These are phyloP conservation scores for Neogale vison DNA, from an alignment of 2,113 vertebrate genomes.

Conservation along the genomic window DNA sequence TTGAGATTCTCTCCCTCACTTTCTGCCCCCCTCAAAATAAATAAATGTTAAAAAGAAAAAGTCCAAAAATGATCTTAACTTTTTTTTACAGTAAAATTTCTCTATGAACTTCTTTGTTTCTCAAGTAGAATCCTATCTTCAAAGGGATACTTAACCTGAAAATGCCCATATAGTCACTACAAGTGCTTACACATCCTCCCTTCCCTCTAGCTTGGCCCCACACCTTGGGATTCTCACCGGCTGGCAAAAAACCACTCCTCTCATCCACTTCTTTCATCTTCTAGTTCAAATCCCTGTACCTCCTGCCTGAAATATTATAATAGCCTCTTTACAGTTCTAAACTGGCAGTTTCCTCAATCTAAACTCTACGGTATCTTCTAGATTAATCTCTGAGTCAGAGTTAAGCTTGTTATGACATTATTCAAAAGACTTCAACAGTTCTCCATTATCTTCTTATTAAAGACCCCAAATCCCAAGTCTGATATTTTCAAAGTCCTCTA, in stretches of 20 bases:
- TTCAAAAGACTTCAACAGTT: constrained; percentile 32
- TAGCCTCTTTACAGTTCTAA: constrained; percentile 36
- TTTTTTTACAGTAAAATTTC: background rate
- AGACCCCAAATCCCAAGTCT: constrained; percentile 12
- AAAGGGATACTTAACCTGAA: background rate
- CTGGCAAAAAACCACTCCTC: background rate
- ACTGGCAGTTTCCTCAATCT: constrained; percentile 17
- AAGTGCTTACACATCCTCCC: background rate
- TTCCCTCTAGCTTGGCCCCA: background rate
- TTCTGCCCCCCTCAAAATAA: background rate
- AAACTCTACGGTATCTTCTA: background rate
- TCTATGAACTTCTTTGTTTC: background rate
- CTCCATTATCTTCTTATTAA: constrained; percentile 45
- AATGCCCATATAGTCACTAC: background rate
- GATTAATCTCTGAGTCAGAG: constrained; percentile 45
- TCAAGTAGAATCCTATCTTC: constrained; percentile 24
- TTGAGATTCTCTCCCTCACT: background rate
- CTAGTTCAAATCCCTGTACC: background rate
- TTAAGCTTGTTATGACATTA: constrained; percentile 63
- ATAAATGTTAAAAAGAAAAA: background rate
- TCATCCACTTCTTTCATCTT: background rate
- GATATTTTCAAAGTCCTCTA: constrained; percentile 31
- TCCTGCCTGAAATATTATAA: background rate
- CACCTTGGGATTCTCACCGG: background rate
- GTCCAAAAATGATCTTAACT: background rate